Percentiles rank a stretch among this genome's conserved stretches.
Conservation (phyloP, 2,888 invertebrate species). For the Aplocera efformata region DNA sequence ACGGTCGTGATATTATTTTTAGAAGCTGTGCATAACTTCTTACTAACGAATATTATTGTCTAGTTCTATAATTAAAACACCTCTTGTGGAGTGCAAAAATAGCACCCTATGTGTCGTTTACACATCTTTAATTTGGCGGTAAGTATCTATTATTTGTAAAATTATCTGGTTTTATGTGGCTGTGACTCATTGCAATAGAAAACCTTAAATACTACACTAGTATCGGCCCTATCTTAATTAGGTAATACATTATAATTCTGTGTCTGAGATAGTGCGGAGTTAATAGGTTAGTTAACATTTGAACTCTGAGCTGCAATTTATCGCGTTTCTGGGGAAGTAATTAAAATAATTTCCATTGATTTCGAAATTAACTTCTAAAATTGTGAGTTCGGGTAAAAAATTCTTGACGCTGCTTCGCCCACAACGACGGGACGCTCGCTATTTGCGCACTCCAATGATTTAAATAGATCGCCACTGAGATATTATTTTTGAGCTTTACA, state of each 20-base stretch:
- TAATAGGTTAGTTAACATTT: too few relatives aligned
- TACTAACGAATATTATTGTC: slow-evolving; percentile 44
- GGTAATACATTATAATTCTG: too few relatives aligned
- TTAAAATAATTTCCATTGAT: neutral
- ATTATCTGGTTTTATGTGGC: too few relatives aligned
- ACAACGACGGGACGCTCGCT: slow-evolving; percentile 41
- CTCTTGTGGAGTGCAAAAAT: slow-evolving; percentile 54
- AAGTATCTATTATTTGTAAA: neutral
- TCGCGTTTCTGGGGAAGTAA: too few relatives aligned
- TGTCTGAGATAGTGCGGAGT: too few relatives aligned
- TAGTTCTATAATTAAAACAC: slow-evolving; percentile 56
- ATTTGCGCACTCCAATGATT: slow-evolving; percentile 53
- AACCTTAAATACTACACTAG: too few relatives aligned
- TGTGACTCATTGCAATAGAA: too few relatives aligned
- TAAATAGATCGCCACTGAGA: slow-evolving; percentile 54
- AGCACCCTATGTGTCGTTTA: slow-evolving; percentile 30
- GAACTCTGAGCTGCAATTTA: too few relatives aligned
- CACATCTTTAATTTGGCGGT: slow-evolving; percentile 13
- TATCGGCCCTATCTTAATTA: too few relatives aligned
- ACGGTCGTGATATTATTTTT: slow-evolving; percentile 37
- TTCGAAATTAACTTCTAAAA: neutral
- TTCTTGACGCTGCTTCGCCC: slow-evolving; percentile 39
- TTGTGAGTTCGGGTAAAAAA: neutral
- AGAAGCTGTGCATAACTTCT: slow-evolving; percentile 48
- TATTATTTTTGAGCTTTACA: slow-evolving; percentile 52